A percentile compares a stretch with the other conserved stretches of the same genome.
Evolutionary conservation across 1,140 invertebrate species (phyloP).

Genomic region (Drosophila bifasciata): DNA sequence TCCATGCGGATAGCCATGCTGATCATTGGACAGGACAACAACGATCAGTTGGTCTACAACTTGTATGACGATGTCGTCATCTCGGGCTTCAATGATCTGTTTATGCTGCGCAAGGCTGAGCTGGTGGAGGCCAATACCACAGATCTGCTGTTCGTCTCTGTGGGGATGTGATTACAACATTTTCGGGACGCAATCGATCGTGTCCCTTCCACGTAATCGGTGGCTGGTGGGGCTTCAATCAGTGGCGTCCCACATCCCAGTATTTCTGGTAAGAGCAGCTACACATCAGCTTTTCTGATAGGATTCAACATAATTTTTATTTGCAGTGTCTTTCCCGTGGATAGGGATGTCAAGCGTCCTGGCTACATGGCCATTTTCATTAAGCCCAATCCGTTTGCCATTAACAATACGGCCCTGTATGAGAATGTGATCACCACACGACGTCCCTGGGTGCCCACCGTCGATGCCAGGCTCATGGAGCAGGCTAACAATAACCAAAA

Average conservation of each 20-base stretch:
- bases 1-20: constrained; percentile 61
- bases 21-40: constrained; percentile 57
- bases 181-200: constrained; percentile 42
- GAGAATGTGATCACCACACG: constrained; percentile 43
- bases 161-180: constrained; percentile 47
- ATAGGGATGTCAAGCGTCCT: constrained; percentile 33
- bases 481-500: not conserved
- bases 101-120: constrained; percentile 65
- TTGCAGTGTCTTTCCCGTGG: constrained; percentile 56
- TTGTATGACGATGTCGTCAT: constrained; percentile 66
- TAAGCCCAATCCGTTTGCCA: constrained; percentile 51
- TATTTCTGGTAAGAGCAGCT: constrained; percentile 42
- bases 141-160: constrained; percentile 49
- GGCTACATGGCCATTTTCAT: constrained; percentile 67
- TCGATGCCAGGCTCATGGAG: constrained; percentile 13
- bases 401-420: constrained; percentile 58
- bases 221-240: constrained; percentile 54
- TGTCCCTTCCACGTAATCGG: constrained; percentile 59
- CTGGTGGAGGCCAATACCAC: constrained; percentile 60
- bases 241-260: not conserved
- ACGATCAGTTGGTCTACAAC: constrained; percentile 56
- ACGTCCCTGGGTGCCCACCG: constrained; percentile 49
- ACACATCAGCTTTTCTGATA: too few relatives aligned
- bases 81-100: constrained; percentile 61
- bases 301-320: not conserved